These are phyloP conservation scores for Lepidurus apus DNA, from an alignment of 1,140 invertebrate genomes.

Conservation along the genomic window DNA sequence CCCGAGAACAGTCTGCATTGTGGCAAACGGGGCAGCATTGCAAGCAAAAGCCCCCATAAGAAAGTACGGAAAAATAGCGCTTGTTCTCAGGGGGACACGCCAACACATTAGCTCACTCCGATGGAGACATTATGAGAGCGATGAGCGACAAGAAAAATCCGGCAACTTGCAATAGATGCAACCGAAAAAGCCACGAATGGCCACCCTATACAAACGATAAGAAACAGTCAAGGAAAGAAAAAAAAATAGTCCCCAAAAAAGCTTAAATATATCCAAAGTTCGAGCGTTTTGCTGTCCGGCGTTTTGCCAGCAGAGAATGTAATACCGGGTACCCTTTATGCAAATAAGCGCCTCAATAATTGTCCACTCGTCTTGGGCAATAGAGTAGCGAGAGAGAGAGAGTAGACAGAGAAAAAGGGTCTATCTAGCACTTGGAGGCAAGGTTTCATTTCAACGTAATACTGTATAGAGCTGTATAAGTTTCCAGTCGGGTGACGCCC, in stretches of 20 bases:
- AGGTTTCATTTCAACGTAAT: too few species aligned
- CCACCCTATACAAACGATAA: not conserved
- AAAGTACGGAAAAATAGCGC: not conserved
- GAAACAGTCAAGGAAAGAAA: not conserved
- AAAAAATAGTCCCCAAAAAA: not conserved
- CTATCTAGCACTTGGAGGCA: too few species aligned
- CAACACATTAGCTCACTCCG: not conserved
- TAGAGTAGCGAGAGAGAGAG: too few species aligned
- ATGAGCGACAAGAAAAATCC: constrained; percentile 18
- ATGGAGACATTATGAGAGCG: constrained; percentile 11
- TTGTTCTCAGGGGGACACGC: not conserved
- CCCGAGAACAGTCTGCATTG: constrained; percentile 18
- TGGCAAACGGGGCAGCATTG: not conserved
- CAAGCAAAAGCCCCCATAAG: not conserved
- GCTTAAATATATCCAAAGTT: too few species aligned
- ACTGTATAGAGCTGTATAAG: too few species aligned
- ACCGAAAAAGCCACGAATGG: not conserved
- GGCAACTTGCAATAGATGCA: not conserved
- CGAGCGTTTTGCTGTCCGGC: too few species aligned
- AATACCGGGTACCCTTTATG: not conserved
- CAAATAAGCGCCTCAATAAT: not conserved
- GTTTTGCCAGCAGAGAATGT: not conserved
- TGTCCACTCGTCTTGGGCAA: not conserved
- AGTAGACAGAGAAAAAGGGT: too few species aligned
- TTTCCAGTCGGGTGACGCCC: too few species aligned